Base-by-base conservation (phyloP, 2,888 invertebrate species). In the Monoplex corrugatus region DNA sequence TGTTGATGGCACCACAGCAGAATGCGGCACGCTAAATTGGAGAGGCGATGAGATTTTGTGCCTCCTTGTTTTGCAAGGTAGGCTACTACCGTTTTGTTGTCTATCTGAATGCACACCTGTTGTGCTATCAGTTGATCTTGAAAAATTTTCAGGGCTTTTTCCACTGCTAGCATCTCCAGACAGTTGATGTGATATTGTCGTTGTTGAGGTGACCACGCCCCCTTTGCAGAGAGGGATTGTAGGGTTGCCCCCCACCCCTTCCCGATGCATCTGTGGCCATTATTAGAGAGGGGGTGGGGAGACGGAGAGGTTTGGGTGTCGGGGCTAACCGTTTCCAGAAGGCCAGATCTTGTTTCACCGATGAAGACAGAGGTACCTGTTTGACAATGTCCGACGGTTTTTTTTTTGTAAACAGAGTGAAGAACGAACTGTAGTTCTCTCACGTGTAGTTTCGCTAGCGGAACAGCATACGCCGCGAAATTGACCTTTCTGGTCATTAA, bases 231-330 rank as follows among this genome's bases (percentile, higher is more conserved):
- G 23, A 75, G 35, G 8, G 35, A 75, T 6, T 35, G 35, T 6
- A 75, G 75, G 6, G 35, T 75, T 6, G 75, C 35, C 8, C 35
- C 75, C 75, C 75, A 75, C 35, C 75, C 75, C 35, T 35, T 32
- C 3, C 35, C 75, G 35, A 75, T 35, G 75, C 75, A 75, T 75
- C 75, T 75, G 75, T 75, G 1, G 75, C 75, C 75, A 75, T 75
- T 16, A 35, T 75, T 35, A 75, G 8, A 35, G 32, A 0, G 32
- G 75, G 35, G 10, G 10, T 19, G 35, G 3, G 75, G 35, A 6
- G 35, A 6, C 35, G 6, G 35, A 10, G 35, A 8, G 35, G 75
- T 8, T 8, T 16, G 50, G 50, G 50, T 16, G 16, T 8, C 16
- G 50, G 8, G 8, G 8, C 50, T 13, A 16, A 13, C 50, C 16